Conservation (phyloP, 92 coral and sea anemone species). For the Actinostola sp. region DNA sequence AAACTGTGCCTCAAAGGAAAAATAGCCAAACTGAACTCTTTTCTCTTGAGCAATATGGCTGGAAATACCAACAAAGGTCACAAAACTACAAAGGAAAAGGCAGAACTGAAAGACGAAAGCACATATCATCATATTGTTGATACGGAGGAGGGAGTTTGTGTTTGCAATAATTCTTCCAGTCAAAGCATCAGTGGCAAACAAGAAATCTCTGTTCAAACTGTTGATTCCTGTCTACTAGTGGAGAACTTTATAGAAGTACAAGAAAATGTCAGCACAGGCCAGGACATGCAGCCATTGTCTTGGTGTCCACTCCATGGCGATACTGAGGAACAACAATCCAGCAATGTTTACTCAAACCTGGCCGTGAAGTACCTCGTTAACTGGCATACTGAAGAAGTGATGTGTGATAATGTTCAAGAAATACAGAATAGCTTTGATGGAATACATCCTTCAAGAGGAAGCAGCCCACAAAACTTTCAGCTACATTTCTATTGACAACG, state of each 20-base stretch:
- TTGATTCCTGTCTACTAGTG: conserved; percentile 3
- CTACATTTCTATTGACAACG: background rate
- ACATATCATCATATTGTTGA: conserved; percentile 15
- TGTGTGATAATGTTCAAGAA: background rate
- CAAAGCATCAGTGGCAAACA: conserved; percentile 4
- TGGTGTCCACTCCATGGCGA: background rate
- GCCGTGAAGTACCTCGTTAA: background rate
- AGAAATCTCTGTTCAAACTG: conserved; percentile 14
- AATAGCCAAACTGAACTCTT: conserved; percentile 7
- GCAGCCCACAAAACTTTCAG: background rate
- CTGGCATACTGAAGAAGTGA: background rate
- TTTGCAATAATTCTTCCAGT: background rate
- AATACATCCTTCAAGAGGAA: background rate
- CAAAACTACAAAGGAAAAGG: background rate
- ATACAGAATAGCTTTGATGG: background rate
- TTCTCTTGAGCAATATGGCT: conserved; percentile 1
- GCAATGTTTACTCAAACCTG: background rate
- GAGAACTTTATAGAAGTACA: background rate
- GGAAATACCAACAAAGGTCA: background rate
- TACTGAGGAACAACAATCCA: background rate
- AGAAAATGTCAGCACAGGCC: background rate
- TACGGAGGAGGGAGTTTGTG: conserved; percentile 19
- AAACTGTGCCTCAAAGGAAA: conserved; percentile 23
- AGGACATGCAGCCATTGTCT: background rate
- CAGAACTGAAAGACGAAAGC: background rate